Conservation (phyloP, 2,113 vertebrate species). For the Pteropus alecto region DNA sequence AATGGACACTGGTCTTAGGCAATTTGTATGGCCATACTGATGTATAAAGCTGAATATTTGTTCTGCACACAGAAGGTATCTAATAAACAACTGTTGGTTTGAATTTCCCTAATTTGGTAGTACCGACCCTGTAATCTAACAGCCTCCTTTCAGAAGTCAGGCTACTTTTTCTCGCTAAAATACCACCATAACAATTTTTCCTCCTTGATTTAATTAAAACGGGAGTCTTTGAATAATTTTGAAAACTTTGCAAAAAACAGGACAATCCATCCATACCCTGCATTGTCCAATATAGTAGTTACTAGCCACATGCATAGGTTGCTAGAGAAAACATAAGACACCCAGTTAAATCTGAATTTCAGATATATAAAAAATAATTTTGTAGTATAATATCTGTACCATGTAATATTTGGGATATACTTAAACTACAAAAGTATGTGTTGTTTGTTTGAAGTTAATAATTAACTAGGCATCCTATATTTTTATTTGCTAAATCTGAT, state of each 20-base stretch:
- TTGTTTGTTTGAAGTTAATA: background rate
- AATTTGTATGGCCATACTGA: background rate
- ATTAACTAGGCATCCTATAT: background rate
- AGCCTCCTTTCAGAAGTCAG: background rate
- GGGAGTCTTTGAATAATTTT: background rate
- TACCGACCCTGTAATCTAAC: background rate
- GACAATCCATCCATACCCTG: background rate
- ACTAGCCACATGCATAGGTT: background rate
- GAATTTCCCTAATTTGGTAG: background rate
- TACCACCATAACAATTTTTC: background rate
- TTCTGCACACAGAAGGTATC: background rate
- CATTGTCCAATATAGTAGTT: background rate
- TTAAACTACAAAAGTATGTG: background rate
- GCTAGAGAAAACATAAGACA: background rate
- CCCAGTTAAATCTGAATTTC: conserved; percentile 29
- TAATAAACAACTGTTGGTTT: background rate
- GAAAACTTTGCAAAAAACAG: conserved; percentile 16
- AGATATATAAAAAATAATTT: background rate
- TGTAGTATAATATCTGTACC: background rate
- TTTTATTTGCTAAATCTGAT: conserved; percentile 4
- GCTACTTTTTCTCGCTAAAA: background rate
- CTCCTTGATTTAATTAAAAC: background rate
- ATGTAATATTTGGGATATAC: background rate
- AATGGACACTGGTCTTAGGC: too few species aligned
- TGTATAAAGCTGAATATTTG: background rate